Percentiles rank a stretch among this genome's conserved stretches.
Conservation (phyloP, 2,113 vertebrate species). For the Myanophis thanlyinensis region DNA sequence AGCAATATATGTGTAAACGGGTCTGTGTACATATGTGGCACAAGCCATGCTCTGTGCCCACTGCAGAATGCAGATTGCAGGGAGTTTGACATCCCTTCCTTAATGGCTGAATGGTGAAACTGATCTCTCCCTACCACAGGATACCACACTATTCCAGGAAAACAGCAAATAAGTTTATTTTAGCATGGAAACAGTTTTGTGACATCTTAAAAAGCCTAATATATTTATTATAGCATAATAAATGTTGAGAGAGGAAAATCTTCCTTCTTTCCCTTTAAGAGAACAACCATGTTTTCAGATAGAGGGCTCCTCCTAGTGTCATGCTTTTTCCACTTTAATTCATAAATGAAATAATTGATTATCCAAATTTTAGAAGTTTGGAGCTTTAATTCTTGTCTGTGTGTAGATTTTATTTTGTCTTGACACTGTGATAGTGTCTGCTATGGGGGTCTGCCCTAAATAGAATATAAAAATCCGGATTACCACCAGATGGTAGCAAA, state of each 20-base stretch:
- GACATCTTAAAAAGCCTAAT: neutral
- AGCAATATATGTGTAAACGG: neutral
- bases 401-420: neutral
- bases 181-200: neutral
- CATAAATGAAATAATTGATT: neutral
- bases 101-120: neutral
- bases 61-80: neutral
- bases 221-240: neutral
- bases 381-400: neutral
- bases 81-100: neutral
- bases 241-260: neutral
- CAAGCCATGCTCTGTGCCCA: neutral
- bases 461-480: neutral
- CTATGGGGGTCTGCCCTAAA: neutral
- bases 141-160: neutral
- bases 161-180: neutral
- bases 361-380: neutral
- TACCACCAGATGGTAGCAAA: neutral
- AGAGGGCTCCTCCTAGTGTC: neutral
- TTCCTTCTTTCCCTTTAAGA: neutral
- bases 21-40: neutral
- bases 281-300: neutral
- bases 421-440: neutral
- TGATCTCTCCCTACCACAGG: neutral
- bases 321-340: neutral